Evolutionary conservation across 2,797 vertebrate species (phyloP).

Genomic region (Eleutherodactylus coqui): DNA sequence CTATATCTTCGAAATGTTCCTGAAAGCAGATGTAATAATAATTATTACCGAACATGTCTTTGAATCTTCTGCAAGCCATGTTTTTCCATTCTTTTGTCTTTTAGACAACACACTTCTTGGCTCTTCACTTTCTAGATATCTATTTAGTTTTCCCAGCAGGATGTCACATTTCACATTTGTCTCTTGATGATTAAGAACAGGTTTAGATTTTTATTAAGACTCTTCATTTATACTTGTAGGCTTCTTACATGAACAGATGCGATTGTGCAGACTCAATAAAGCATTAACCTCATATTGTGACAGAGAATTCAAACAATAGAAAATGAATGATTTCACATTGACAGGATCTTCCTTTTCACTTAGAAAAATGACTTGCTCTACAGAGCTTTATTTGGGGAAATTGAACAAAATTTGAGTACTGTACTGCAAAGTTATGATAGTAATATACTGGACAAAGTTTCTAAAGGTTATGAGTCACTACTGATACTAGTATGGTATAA

Average conservation of each 20-base stretch:
- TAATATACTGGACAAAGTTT: not conserved
- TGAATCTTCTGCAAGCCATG: not conserved
- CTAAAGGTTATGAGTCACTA: not conserved
- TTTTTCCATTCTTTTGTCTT: conserved; percentile 10
- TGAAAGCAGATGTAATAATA: conserved; percentile 23
- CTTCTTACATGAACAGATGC: conserved; percentile 24
- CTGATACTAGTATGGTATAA: not conserved
- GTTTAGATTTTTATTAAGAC: conserved; percentile 39
- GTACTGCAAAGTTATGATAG: not conserved
- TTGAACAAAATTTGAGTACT: not conserved
- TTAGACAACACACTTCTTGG: conserved; percentile 14
- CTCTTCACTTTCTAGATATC: conserved; percentile 33
- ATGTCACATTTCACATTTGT: conserved; percentile 42
- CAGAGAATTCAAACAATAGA: conserved; percentile 19
- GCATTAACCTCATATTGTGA: conserved; percentile 27
- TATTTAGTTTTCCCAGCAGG: conserved; percentile 47
- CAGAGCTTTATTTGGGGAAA: not conserved
- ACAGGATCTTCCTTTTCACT: conserved; percentile 1
- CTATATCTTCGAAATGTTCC: not conserved
- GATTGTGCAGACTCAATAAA: conserved; percentile 29
- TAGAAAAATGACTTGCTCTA: conserved; percentile 17
- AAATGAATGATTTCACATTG: conserved; percentile 20
- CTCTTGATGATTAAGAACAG: conserved; percentile 40
- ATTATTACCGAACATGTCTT: conserved; percentile 33
- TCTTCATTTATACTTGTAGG: conserved; percentile 22